Evolutionary conservation across 1,140 invertebrate genomes (phyloP), one percentile per base, ranked within the genome.

Genomic region (Amphibalanus amphitrite): DNA sequence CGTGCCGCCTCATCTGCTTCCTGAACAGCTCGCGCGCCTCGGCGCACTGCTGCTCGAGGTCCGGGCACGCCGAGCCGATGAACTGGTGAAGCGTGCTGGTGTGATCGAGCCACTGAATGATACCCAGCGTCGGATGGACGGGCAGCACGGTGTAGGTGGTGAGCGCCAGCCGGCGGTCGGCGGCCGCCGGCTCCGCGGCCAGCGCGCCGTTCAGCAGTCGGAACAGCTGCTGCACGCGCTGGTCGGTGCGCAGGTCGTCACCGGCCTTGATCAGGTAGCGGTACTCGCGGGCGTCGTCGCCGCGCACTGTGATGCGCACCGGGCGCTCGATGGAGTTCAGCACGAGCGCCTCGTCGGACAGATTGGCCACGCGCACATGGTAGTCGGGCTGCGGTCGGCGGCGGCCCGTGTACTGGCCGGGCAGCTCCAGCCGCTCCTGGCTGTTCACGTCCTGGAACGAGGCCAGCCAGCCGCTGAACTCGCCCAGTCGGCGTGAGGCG

Each of bases 191-290:
- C n/a, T 30, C 68, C 26, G 64, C 71, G 8, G 72, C 71, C 47
- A 72, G 67, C 23, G 86, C 83, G 72, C 85, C 82, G 77, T 91
- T 91, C 82, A 90, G 88, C 15, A 90, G 77, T 28, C 75, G 77
- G 76, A 90, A 88, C 30, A 89, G 77, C 72, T 89, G 87, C 77
- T 91, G 84, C 69, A 92, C 84, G 75, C 90, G 82, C 77, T 90
- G 85, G 81, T 92, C 90, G 72, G 88, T 85, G 68, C 89, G 79
- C 29, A 91, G 78, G 81, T 92, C 90, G 79, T 92, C 90, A 4
- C 89, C 89, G 73, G 84, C 85, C 79, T 92, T 92, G 0, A 89
- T 84, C 13, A 92, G 79, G 76, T 86, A 90, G 64, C 81, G 80
- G 75, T 90, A 87, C 69, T 86, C 85, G 77, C 85, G 86, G 26